These are phyloP conservation scores for Ormyrus rosae DNA, from an alignment of 2,888 invertebrate genomes.

Conservation along the genomic window DNA sequence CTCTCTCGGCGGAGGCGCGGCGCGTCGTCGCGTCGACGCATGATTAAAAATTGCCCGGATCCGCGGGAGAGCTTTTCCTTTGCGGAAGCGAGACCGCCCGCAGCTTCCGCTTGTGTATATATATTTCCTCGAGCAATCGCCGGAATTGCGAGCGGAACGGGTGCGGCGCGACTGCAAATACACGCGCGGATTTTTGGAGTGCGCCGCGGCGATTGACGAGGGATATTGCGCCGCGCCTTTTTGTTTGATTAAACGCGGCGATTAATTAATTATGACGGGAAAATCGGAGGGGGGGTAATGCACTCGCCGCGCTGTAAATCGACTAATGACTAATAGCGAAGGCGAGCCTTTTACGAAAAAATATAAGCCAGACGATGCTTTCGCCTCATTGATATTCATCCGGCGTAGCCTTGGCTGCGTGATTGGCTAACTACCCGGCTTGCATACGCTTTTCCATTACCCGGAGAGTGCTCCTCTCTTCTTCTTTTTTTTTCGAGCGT, in stretches of 20 bases:
- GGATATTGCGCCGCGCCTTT: too few species aligned
- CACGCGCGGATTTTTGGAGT: background rate
- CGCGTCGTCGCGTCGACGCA: too few species aligned
- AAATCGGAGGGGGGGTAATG: too few species aligned
- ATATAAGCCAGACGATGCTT: background rate
- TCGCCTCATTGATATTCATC: slow-evolving; percentile 72
- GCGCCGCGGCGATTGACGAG: too few species aligned
- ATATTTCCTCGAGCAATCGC: slow-evolving; percentile 33
- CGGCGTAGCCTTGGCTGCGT: slow-evolving; percentile 67
- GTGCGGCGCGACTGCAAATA: slow-evolving; percentile 36
- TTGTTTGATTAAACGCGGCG: too few species aligned
- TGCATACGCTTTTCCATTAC: slow-evolving; percentile 28
- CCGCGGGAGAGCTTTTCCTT: too few species aligned
- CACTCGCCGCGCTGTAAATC: too few species aligned
- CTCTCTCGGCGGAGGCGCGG: background rate
- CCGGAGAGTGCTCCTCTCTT: slow-evolving; percentile 30
- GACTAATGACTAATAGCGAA: too few species aligned
- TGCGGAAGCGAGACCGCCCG: too few species aligned
- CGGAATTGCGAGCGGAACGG: slow-evolving; percentile 40
- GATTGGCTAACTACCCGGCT: slow-evolving; percentile 73
- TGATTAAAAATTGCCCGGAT: too few species aligned
- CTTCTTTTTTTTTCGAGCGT: slow-evolving; percentile 54
- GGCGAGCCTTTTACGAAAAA: background rate
- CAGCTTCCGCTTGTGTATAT: too few species aligned
- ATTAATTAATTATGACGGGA: too few species aligned